phyloP scores from a whole-genome alignment of 2,888 invertebrate species.

The Taenaris catops region DNA sequence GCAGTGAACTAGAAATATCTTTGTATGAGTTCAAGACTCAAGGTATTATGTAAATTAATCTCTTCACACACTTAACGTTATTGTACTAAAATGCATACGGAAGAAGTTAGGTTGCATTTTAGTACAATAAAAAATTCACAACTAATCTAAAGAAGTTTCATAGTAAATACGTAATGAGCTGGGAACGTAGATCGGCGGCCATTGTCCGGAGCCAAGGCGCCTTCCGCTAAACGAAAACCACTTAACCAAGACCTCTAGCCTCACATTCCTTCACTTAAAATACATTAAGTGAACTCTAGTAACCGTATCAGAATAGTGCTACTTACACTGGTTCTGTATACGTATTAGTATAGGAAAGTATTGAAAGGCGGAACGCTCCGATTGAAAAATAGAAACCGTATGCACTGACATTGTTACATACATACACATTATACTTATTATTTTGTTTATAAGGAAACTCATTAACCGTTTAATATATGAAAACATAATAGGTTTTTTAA shows the following conservation, averaged over 20 bases:
- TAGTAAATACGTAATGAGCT: conserved; percentile 72
- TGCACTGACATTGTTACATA: conserved; percentile 25
- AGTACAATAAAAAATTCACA: conserved; percentile 32
- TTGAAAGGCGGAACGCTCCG: conserved; percentile 70
- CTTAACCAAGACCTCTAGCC: conserved; percentile 42
- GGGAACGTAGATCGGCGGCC: conserved; percentile 68
- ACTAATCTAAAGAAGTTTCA: conserved; percentile 50
- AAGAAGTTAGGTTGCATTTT: conserved; percentile 21
- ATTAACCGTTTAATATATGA: too few relatives aligned
- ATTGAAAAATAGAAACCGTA: conserved; percentile 73
- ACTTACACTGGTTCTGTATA: conserved; percentile 37
- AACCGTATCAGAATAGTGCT: conserved; percentile 39
- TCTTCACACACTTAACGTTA: conserved; percentile 20
- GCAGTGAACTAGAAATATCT: conserved; percentile 1
- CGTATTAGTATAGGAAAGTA: conserved; percentile 64
- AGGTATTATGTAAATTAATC: conserved; percentile 15
- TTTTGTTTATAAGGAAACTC: too few relatives aligned
- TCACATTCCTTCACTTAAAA: conserved; percentile 40
- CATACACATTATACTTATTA: too few relatives aligned
- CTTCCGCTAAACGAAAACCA: conserved; percentile 62
- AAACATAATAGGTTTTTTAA: too few relatives aligned
- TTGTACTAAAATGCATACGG: too few relatives aligned
- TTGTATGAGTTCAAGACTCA: background rate
- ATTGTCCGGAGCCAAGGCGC: conserved; percentile 66
- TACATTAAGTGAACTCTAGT: conserved; percentile 30